Percentiles rank a stretch among this genome's conserved stretches.
phyloP scores from a whole-genome alignment of 2,113 vertebrate genomes.

The Phaetusa simplex region DNA sequence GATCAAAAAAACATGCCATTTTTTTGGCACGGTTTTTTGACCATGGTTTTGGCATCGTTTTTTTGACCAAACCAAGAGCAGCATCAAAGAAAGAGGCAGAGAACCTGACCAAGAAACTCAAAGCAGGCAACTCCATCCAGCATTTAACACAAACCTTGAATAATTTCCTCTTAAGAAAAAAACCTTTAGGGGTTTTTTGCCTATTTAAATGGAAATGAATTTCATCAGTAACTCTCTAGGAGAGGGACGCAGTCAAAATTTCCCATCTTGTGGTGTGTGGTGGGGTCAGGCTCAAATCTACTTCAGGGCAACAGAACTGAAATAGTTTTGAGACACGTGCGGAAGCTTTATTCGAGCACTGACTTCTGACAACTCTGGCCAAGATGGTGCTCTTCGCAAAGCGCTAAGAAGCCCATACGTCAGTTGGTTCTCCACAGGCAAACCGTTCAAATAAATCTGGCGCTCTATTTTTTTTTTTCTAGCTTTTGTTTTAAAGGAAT shows the following conservation, averaged over 20 bases:
- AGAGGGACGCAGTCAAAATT: neutral
- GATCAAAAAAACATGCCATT: neutral
- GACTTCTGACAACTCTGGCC: neutral
- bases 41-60: neutral
- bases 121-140: neutral
- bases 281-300: neutral
- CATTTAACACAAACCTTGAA: neutral
- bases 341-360: neutral
- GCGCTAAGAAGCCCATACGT: accelerated
- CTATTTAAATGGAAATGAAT: neutral
- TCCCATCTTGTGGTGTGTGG: neutral
- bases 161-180: neutral
- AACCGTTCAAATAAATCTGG: neutral
- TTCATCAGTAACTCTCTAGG: neutral
- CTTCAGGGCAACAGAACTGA: neutral
- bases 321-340: neutral
- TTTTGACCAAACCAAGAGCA: neutral
- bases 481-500: neutral
- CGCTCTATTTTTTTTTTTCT: no score
- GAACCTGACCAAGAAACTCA: neutral
- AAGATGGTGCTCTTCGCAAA: neutral
- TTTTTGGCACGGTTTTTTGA: neutral
- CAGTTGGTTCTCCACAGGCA: neutral
- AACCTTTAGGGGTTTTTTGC: neutral
- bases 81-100: neutral